Evolutionary conservation across 23 tunicate species (phyloP).

Genomic region (Styela clava): DNA sequence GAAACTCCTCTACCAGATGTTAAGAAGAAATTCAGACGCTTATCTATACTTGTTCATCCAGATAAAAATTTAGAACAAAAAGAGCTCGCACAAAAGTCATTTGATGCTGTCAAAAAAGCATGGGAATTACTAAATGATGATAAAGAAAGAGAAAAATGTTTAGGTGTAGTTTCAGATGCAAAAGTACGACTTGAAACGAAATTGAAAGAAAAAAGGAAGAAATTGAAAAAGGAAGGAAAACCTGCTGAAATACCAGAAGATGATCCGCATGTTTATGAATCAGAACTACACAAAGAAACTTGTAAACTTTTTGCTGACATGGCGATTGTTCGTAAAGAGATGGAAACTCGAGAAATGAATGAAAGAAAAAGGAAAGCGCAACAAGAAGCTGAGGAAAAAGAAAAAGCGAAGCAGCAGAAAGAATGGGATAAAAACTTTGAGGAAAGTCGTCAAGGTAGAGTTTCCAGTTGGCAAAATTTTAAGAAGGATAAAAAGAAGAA

Average conservation of each 20-base stretch:
- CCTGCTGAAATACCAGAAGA: slow-evolving; percentile 75
- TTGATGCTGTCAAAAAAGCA: slow-evolving; percentile 97
- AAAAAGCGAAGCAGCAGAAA: slow-evolving; percentile 63
- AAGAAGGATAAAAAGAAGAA: slow-evolving; percentile 43
- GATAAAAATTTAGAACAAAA: slow-evolving; percentile 83
- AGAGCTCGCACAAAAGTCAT: slow-evolving; percentile 84
- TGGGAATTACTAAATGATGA: slow-evolving; percentile 88
- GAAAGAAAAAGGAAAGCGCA: slow-evolving; percentile 86
- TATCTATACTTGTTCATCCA: slow-evolving; percentile 97
- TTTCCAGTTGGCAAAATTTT: slow-evolving; percentile 88
- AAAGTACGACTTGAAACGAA: slow-evolving; percentile 77
- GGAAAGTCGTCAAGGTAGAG: slow-evolving; percentile 89
- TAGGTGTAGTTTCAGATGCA: slow-evolving; percentile 95
- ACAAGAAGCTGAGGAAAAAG: slow-evolving; percentile 83
- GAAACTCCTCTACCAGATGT: slow-evolving; percentile 74
- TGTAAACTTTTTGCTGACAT: slow-evolving; percentile 95
- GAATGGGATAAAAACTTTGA: slow-evolving; percentile 98
- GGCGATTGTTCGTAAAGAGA: slow-evolving; percentile 80
- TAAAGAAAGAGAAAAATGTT: slow-evolving; percentile 70
- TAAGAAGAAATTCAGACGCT: slow-evolving; percentile 81
- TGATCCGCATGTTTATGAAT: slow-evolving; percentile 57
- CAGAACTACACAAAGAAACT: slow-evolving; percentile 92
- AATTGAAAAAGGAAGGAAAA: slow-evolving; percentile 72
- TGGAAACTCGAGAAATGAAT: slow-evolving; percentile 95
- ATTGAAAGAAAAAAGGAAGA: slow-evolving; percentile 60